Percentiles rank a stretch among this genome's conserved stretches.
These are phyloP conservation scores for Gila orcuttii DNA, from an alignment of 2,113 vertebrate genomes.

Conservation along the genomic window DNA sequence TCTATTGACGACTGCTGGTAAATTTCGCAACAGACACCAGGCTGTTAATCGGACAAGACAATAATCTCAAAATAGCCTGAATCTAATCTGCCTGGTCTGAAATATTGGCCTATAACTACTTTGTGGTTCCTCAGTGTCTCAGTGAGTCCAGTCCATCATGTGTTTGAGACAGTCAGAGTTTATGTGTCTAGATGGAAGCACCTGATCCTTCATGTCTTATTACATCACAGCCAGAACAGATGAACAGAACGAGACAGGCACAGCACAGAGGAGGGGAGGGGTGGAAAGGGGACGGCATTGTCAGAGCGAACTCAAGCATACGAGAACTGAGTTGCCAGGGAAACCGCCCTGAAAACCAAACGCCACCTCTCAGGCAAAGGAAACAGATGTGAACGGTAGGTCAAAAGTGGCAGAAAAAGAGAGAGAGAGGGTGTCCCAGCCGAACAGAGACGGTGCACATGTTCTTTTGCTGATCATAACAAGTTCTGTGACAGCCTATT, in stretches of 20 bases:
- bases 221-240: slow-evolving; percentile 20
- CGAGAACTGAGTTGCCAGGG: slow-evolving; percentile 61
- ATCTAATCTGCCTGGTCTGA: not conserved
- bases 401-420: slow-evolving; percentile 28
- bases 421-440: slow-evolving; percentile 54
- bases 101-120: slow-evolving; percentile 1
- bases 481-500: not conserved
- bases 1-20: not conserved
- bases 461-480: slow-evolving; percentile 18
- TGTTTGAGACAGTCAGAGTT: not conserved
- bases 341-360: slow-evolving; percentile 71
- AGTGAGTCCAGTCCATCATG: slow-evolving; percentile 17
- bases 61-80: slow-evolving; percentile 7
- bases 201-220: slow-evolving; percentile 30
- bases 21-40: not conserved
- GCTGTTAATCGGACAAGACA: not conserved
- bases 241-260: slow-evolving; percentile 14
- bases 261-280: slow-evolving; percentile 6
- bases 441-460: not conserved
- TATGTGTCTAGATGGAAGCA: not conserved
- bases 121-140: not conserved
- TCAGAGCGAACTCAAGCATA: slow-evolving; percentile 19
- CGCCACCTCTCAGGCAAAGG: slow-evolving; percentile 28
- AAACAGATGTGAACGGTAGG: slow-evolving; percentile 20
- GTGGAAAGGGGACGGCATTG: slow-evolving; percentile 4